phyloP scores from a whole-genome alignment of 2,888 invertebrate genomes.

The Altica lythri region DNA sequence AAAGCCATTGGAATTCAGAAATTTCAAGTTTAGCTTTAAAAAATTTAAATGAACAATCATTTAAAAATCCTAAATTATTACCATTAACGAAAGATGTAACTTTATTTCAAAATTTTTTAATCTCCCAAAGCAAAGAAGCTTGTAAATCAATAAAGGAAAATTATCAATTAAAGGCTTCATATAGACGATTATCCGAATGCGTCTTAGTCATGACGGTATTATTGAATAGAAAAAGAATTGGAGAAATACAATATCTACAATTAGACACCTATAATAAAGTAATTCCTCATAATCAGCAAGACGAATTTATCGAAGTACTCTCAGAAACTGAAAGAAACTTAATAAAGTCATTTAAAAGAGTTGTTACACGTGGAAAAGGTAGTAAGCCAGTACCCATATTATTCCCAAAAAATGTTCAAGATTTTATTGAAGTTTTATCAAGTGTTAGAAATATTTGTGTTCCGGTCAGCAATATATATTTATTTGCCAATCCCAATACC shows the following conservation, averaged over 20 bases:
- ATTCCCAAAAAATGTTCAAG: conserved; percentile 25
- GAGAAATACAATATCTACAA: conserved; percentile 26
- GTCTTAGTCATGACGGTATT: conserved; percentile 26
- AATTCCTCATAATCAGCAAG: conserved; percentile 1
- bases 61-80: not conserved
- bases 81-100: not conserved
- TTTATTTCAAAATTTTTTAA: not conserved
- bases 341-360: not conserved
- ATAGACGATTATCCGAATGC: conserved; percentile 28
- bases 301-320: conserved; percentile 15
- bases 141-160: not conserved
- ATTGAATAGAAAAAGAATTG: conserved; percentile 34
- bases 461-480: not conserved
- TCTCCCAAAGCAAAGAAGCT: not conserved
- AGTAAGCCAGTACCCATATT: conserved; percentile 23
- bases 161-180: not conserved
- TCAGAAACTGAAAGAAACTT: conserved; percentile 11
- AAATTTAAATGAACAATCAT: not conserved
- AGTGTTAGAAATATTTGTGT: too few species aligned
- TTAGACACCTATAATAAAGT: conserved; percentile 8
- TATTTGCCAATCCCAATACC: not conserved
- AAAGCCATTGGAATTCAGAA: conserved; percentile 20
- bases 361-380: conserved; percentile 23
- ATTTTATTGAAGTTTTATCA: conserved; percentile 20
- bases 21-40: not conserved